These are phyloP conservation scores for Falco columbarius DNA, from an alignment of 2,797 vertebrate species.

Conservation along the genomic window DNA sequence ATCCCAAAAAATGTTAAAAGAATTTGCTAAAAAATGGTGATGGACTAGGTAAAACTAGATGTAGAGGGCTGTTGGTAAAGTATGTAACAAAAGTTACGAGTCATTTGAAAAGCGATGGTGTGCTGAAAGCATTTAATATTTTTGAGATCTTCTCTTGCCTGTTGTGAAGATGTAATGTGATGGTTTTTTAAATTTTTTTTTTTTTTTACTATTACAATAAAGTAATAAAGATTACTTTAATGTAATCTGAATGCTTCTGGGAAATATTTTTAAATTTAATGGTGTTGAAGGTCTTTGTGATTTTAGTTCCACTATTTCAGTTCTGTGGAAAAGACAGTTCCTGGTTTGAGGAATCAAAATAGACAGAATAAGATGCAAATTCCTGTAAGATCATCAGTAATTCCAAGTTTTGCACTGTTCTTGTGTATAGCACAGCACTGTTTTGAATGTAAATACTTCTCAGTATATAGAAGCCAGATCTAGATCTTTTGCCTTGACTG, in stretches of 20 bases:
- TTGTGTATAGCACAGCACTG: background rate
- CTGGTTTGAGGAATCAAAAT: background rate
- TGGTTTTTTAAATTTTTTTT: no score
- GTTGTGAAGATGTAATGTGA: background rate
- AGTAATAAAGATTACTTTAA: background rate
- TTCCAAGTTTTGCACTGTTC: background rate
- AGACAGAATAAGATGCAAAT: background rate
- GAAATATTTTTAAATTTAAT: background rate
- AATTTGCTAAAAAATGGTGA: background rate
- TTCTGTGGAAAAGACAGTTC: background rate
- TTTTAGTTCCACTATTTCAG: background rate
- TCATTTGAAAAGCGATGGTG: background rate
- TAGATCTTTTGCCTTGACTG: background rate
- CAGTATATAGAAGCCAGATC: background rate
- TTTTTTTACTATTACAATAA: no score
- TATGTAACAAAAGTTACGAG: rapidly evolving
- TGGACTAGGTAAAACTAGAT: background rate
- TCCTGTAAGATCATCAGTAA: background rate
- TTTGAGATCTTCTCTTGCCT: background rate
- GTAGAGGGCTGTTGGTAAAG: background rate
- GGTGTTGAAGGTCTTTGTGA: background rate
- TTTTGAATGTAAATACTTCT: background rate
- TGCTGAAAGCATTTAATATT: background rate
- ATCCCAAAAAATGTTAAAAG: background rate
- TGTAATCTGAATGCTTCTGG: background rate